Evolutionary conservation across 2,888 invertebrate genomes (phyloP).

Genomic region (Arctia plantaginis): DNA sequence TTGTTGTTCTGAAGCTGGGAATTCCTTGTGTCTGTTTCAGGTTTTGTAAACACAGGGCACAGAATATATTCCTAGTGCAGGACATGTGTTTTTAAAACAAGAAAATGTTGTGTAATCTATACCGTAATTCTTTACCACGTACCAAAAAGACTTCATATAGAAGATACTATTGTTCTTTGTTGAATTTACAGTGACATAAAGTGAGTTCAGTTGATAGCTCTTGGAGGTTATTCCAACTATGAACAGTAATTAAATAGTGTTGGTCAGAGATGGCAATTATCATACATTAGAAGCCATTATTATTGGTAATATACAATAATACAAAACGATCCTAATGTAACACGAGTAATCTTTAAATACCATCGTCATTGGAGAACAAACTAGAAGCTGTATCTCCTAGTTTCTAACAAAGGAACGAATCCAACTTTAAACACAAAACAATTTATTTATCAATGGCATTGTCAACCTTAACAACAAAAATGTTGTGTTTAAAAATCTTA

Average conservation of each 20-base stretch:
- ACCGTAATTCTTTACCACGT: too few relatives aligned
- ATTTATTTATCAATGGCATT: not conserved
- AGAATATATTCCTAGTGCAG: too few relatives aligned
- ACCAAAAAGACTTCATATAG: too few relatives aligned
- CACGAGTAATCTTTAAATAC: not conserved
- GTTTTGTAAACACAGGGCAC: too few relatives aligned
- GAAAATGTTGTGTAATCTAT: too few relatives aligned
- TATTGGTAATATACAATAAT: not conserved
- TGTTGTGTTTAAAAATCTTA: not conserved
- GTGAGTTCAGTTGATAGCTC: conserved; percentile 25
- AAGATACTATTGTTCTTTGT: not conserved
- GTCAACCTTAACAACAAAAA: not conserved
- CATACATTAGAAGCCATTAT: conserved; percentile 16
- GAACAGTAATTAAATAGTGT: conserved; percentile 30
- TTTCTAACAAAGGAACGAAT: not conserved
- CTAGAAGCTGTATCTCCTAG: not conserved
- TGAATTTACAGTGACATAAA: conserved; percentile 20
- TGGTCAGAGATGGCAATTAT: conserved; percentile 26
- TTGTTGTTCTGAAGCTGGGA: too few relatives aligned
- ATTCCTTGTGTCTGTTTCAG: too few relatives aligned
- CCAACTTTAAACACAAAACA: not conserved
- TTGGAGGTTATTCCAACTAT: conserved; percentile 25
- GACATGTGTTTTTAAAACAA: too few relatives aligned
- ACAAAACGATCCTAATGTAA: not conserved
- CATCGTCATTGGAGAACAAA: not conserved